Base-by-base conservation (phyloP, 2,113 vertebrate genomes). In the Urocynchramus pylzowi region DNA sequence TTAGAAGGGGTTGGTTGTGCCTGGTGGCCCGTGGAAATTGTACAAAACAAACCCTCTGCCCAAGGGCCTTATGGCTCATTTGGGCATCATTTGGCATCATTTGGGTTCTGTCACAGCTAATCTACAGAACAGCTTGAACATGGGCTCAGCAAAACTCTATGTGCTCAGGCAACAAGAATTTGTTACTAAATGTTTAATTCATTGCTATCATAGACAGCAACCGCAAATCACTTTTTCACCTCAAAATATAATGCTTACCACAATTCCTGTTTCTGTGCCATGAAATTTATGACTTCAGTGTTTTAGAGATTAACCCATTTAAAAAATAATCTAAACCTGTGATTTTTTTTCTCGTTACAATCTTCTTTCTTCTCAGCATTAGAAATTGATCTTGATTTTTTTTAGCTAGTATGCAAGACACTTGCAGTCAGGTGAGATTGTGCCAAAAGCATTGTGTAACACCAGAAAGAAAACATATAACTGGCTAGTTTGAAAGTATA, bases 1-100 rank as follows among this genome's bases (percentile, higher is more conserved):
- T n/a, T 47, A 9, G 61, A 41, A 71, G 31, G 6, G 14, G 5
- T 3, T 49, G 39, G 44, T 22, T 89, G 19, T 31, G 24, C 11
- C 61, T 64, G 17, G 33, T 35, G 45, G 33, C 39, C 61, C 17
- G 12, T 8, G 54, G n/a, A 33, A 59, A 63, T 14, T 0, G 0
- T 15, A 15, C 16, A 63, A 68, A 71, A 54, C 30, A 45, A 13
- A 11, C 4, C 13, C 17, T 44, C 28, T 53, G 19, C 15, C 59
- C 41, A 52, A 74, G 24, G 14, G n/a, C 18, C 60, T 7, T 2
- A 27, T 1, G 24, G 23, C 6, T n/a, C 33, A 50, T 84, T 68
- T 35, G 65, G n/a, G 22, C 20, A 9, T n/a, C 27, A 45, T 84
- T 68, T 35, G 64, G 41, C 1, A 0, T 53, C 0, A 0, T 5